These are phyloP conservation scores for Lasius platythorax DNA, from an alignment of 2,888 invertebrate genomes.

Conservation along the genomic window DNA sequence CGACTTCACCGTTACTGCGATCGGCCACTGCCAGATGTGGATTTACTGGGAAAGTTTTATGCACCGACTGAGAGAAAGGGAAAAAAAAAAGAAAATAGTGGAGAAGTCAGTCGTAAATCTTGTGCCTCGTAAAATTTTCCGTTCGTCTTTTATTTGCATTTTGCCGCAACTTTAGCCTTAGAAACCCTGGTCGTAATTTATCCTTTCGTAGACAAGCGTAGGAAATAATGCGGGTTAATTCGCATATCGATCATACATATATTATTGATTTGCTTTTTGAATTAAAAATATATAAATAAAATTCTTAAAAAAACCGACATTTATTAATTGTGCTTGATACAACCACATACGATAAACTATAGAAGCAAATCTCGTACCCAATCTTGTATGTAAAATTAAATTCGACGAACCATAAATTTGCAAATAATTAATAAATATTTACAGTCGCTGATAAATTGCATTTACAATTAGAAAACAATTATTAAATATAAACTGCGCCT, in stretches of 20 bases:
- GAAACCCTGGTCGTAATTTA: slow-evolving; percentile 51
- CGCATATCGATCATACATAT: slow-evolving; percentile 2
- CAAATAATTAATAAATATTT: slow-evolving; percentile 46
- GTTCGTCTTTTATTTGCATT: slow-evolving; percentile 71
- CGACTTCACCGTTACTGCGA: slow-evolving; percentile 68
- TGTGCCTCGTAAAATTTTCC: slow-evolving; percentile 72
- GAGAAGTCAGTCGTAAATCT: slow-evolving; percentile 69
- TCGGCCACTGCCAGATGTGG: slow-evolving; percentile 73
- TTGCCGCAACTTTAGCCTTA: slow-evolving; percentile 38
- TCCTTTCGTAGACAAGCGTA: slow-evolving; percentile 1
- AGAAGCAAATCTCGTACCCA: background rate
- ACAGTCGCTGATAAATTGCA: slow-evolving; percentile 14
- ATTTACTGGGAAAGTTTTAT: slow-evolving; percentile 73
- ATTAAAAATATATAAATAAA: background rate
- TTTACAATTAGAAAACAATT: slow-evolving; percentile 57
- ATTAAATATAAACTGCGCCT: slow-evolving; percentile 56
- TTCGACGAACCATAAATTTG: slow-evolving; percentile 23
- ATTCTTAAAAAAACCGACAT: background rate
- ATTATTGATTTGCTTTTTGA: slow-evolving; percentile 12
- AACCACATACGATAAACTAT: background rate
- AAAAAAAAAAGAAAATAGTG: slow-evolving; percentile 58
- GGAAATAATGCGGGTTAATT: slow-evolving; percentile 69
- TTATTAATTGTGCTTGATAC: slow-evolving; percentile 4
- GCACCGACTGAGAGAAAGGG: slow-evolving; percentile 60
- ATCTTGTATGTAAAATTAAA: slow-evolving; percentile 18